phyloP scores from a whole-genome alignment of 2,888 invertebrate genomes.

The Tachina grossa region DNA sequence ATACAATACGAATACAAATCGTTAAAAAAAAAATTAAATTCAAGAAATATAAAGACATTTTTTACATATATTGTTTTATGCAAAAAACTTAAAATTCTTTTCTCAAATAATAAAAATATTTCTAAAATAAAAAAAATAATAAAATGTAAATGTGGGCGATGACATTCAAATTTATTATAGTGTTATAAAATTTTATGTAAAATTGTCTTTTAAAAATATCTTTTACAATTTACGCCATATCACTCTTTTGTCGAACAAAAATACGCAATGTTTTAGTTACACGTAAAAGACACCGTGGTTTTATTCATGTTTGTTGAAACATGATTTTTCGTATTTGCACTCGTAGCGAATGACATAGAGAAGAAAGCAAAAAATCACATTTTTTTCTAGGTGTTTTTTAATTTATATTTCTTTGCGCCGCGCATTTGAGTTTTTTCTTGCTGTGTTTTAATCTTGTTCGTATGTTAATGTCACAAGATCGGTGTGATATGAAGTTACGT shows the following conservation, averaged over 20 bases:
- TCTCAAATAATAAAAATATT: background rate
- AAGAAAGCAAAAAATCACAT: too few relatives aligned
- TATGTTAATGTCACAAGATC: too few relatives aligned
- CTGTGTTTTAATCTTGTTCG: too few relatives aligned
- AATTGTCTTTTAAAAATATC: background rate
- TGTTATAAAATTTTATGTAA: background rate
- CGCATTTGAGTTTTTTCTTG: too few relatives aligned
- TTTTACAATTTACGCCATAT: background rate
- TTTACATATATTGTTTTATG: too few relatives aligned
- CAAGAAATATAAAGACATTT: background rate
- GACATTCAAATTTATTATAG: background rate
- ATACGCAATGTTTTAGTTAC: background rate
- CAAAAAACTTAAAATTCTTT: background rate
- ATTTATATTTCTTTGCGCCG: too few relatives aligned
- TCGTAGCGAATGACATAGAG: too few relatives aligned
- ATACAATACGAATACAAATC: background rate
- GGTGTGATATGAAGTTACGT: too few relatives aligned
- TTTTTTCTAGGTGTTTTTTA: too few relatives aligned
- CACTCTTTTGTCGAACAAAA: background rate
- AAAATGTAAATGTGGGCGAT: constrained; percentile 15
- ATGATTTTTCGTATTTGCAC: too few relatives aligned
- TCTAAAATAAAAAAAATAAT: background rate
- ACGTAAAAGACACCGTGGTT: too few relatives aligned
- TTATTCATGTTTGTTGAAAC: too few relatives aligned
- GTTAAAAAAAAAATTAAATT: background rate